phyloP scores from a whole-genome alignment of 1,140 invertebrate genomes.

The Diachasma alloeum region DNA sequence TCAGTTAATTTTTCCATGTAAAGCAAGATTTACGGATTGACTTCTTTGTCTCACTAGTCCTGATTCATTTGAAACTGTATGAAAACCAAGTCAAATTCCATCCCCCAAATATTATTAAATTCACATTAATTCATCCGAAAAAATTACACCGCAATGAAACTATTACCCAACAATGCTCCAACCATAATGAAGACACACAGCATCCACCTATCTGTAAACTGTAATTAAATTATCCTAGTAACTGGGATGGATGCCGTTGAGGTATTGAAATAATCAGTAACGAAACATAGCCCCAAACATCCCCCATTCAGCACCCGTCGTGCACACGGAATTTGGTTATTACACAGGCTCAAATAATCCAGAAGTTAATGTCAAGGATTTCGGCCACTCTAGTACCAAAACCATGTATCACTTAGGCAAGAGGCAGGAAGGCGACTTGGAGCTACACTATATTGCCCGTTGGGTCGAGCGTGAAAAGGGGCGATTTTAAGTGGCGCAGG shows the following conservation, averaged over 20 bases:
- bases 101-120: too few species aligned
- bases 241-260: background rate
- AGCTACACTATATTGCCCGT: background rate
- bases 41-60: too few species aligned
- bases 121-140: too few species aligned
- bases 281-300: background rate
- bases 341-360: slow-evolving; percentile 43
- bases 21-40: too few species aligned
- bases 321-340: slow-evolving; percentile 36
- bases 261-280: background rate
- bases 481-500: background rate
- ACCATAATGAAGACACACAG: background rate
- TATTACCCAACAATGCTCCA: background rate
- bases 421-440: background rate
- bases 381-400: background rate
- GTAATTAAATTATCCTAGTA: background rate
- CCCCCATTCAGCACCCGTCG: background rate
- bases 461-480: background rate
- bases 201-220: background rate
- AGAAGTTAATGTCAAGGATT: slow-evolving; percentile 27
- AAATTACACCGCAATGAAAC: background rate
- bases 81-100: too few species aligned
- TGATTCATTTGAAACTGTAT: too few species aligned
- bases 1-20: too few species aligned
- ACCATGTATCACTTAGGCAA: background rate